These are phyloP conservation scores for Cataglyphis livida DNA, from an alignment of 2,888 invertebrate species.

Conservation along the genomic window DNA sequence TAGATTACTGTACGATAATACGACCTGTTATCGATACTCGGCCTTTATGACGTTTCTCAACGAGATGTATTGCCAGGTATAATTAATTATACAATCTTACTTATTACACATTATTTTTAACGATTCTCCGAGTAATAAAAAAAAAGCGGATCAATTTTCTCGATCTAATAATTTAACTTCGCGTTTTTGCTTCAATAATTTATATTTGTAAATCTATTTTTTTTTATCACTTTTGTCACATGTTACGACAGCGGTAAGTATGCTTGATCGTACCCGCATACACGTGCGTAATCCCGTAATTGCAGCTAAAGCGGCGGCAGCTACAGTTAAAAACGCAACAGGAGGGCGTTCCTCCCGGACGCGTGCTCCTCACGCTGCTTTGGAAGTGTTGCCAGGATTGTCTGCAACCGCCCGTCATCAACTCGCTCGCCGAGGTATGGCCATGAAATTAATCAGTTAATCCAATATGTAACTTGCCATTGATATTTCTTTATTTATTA, in stretches of 20 bases:
- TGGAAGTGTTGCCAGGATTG: slow-evolving; percentile 96
- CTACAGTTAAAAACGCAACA: slow-evolving; percentile 87
- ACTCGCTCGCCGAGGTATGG: slow-evolving; percentile 92
- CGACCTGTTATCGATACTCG: slow-evolving; percentile 80
- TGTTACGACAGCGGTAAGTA: background rate
- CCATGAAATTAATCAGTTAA: background rate
- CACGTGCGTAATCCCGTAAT: slow-evolving; percentile 29
- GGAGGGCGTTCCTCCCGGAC: slow-evolving; percentile 89
- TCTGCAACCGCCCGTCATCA: slow-evolving; percentile 91
- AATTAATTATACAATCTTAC: slow-evolving; percentile 21
- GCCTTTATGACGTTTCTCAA: slow-evolving; percentile 96
- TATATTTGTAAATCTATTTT: background rate
- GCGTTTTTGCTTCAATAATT: background rate
- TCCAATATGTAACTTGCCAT: background rate
- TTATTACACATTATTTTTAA: background rate
- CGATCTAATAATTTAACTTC: slow-evolving; percentile 7
- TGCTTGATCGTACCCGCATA: slow-evolving; percentile 14
- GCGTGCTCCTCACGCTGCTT: slow-evolving; percentile 93
- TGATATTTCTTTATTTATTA: background rate
- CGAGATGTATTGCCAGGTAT: slow-evolving; percentile 93
- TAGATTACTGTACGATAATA: slow-evolving; percentile 86
- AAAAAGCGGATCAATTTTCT: background rate
- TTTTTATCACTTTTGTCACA: slow-evolving; percentile 13
- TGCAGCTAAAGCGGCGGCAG: slow-evolving; percentile 90
- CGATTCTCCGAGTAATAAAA: background rate